A percentile compares a stretch with the other conserved stretches of the same genome.
phyloP scores from a whole-genome alignment of 1,140 invertebrate genomes.

The Drosophila oshimai region DNA sequence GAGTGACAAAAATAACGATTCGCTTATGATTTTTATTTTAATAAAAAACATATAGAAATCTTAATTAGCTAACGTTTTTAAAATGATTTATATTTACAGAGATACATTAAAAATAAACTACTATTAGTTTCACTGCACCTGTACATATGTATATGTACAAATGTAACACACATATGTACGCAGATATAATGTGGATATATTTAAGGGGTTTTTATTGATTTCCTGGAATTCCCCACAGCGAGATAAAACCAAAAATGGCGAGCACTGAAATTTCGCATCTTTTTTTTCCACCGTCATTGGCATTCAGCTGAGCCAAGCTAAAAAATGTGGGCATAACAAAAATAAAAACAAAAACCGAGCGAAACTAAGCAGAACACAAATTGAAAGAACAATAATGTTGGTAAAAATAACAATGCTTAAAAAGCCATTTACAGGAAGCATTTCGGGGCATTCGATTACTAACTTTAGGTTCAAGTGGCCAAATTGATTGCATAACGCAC shows the following conservation, averaged over 20 bases:
- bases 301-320: conserved; percentile 35
- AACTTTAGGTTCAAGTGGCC: conserved; percentile 37
- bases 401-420: neutral
- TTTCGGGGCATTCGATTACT: conserved; percentile 34
- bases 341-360: neutral
- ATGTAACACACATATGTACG: conserved; percentile 7
- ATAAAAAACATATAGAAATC: too few species aligned
- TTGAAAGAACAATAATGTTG: conserved; percentile 6
- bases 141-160: neutral
- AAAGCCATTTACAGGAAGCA: conserved; percentile 19
- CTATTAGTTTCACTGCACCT: neutral
- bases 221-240: conserved; percentile 7
- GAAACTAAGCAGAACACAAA: neutral
- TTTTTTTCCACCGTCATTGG: conserved; percentile 23
- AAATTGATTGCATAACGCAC: conserved; percentile 38
- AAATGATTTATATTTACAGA: too few species aligned
- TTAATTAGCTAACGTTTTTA: too few species aligned
- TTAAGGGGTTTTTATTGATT: conserved; percentile 29
- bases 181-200: conserved; percentile 19
- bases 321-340: conserved; percentile 24
- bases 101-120: too few species aligned
- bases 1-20: too few species aligned
- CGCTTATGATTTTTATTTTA: too few species aligned
- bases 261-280: conserved; percentile 28
- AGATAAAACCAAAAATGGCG: conserved; percentile 12